Base-by-base conservation (phyloP, 2,113 vertebrate genomes). In the Epinephelus moara region DNA sequence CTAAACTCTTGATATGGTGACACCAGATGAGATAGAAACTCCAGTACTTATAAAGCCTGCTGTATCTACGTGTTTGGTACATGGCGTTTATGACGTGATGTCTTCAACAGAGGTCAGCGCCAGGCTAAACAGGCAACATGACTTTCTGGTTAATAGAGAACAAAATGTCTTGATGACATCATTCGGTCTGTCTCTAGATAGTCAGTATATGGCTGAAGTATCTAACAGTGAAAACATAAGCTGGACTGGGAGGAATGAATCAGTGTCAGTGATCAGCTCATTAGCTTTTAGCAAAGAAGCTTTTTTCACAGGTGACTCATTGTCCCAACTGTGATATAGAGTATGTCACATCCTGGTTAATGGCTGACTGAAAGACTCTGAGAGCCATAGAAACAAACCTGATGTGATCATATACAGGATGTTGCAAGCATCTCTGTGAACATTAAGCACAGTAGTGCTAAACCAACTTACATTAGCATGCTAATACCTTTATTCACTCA, bases 1-100 rank as follows among this genome's bases (percentile, higher is more conserved):
- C 79, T 80, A 27, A 76, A 75, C 70, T 57, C 42, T 69, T 19
- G 56, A 63, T 69, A 47, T 70, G 68, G 52, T 33, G 49, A 68
- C 14, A 9, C 25, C 2, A 60, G 25, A 63, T 60, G 50, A 75
- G 76, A 70, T 59, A 55, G 27, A 42, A 71, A 55, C 2, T 19
- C 1, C 0, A 1, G 17, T n/a, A 19, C 42, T 19, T 49, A 3
- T 21, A 23, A 40, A 67, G 45, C n/a, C 4, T 37, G 8, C 13
- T n/a, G 27, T 5, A 7, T 6, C 9, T 42, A 11, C 17, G 60
- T 12, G n/a, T 50, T 42, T 33, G 45, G 3, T 17, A 21, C 50
- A 2, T 25, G 18, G 52, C 4, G 7, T 33, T 52, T 19, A 47
- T 18, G 33, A 37, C 3, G 7, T 23, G 13, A 30, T 52, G 3